Conservation (phyloP, 1,140 invertebrate species). For the Fragariocoptes setiger region DNA sequence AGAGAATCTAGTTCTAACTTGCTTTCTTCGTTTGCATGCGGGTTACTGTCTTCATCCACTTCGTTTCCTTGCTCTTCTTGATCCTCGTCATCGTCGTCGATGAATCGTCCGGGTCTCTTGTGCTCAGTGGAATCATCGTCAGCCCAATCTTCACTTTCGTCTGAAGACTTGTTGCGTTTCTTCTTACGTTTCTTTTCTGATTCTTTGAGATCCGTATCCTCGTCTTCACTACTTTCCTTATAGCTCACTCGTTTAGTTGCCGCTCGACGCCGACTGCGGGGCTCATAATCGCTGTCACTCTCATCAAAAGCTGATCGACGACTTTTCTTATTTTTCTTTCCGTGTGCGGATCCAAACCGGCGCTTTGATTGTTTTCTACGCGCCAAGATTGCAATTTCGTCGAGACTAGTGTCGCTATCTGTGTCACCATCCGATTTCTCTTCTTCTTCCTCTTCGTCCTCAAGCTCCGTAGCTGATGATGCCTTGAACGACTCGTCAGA, state of each 20-base stretch:
- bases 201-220: conserved; percentile 15
- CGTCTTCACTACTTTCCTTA: conserved; percentile 15
- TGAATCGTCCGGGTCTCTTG: conserved; percentile 11
- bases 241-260: conserved; percentile 12
- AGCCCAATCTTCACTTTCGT: conserved; percentile 19
- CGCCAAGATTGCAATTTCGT: not conserved
- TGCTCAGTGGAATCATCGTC: conserved; percentile 13
- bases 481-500: conserved; percentile 31
- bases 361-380: conserved; percentile 1
- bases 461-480: conserved; percentile 12
- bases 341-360: conserved; percentile 4
- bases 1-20: no score
- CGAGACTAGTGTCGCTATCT: conserved; percentile 3
- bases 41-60: conserved; percentile 2
- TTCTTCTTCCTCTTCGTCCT: conserved; percentile 5
- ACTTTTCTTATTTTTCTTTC: not conserved
- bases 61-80: conserved; percentile 8
- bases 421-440: conserved; percentile 2
- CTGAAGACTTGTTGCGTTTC: conserved; percentile 13
- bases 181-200: conserved; percentile 18
- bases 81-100: conserved; percentile 10
- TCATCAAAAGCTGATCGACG: not conserved
- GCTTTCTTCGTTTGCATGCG: no score
- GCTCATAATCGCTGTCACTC: conserved; percentile 4
- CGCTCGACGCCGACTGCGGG: conserved; percentile 1